Conservation (phyloP, 2,797 vertebrate species). For the Argyrosomus regius region DNA sequence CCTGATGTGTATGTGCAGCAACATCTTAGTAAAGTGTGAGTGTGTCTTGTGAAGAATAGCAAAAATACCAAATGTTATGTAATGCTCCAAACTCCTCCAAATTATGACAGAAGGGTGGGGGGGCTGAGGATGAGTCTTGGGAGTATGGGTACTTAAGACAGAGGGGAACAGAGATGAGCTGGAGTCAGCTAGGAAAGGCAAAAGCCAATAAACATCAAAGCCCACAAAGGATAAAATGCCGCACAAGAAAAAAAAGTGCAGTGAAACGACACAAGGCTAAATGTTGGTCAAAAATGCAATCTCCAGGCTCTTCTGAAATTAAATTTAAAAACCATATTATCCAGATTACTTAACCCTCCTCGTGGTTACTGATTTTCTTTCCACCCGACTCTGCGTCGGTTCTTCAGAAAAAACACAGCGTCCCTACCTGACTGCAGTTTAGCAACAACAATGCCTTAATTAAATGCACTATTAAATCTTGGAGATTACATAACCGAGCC, state of each 20-base stretch:
- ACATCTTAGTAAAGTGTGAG: slow-evolving; percentile 45
- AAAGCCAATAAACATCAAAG: slow-evolving; percentile 33
- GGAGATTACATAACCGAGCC: slow-evolving; percentile 68
- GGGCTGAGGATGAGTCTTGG: slow-evolving; percentile 21
- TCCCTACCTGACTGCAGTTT: slow-evolving; percentile 42
- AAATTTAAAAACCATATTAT: slow-evolving; percentile 25
- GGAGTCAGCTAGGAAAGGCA: slow-evolving; percentile 19
- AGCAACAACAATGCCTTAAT: slow-evolving; percentile 57
- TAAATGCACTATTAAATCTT: slow-evolving; percentile 65
- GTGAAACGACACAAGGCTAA: background rate
- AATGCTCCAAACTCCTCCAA: slow-evolving; percentile 58
- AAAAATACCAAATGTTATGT: slow-evolving; percentile 62
- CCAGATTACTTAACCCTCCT: slow-evolving; percentile 10
- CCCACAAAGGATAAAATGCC: slow-evolving; percentile 25
- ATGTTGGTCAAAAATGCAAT: slow-evolving; percentile 3
- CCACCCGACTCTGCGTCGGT: background rate
- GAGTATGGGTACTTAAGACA: slow-evolving; percentile 18
- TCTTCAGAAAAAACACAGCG: slow-evolving; percentile 30
- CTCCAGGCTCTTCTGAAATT: slow-evolving; percentile 3
- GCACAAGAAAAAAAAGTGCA: background rate
- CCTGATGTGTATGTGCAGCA: background rate
- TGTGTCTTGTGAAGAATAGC: slow-evolving; percentile 23
- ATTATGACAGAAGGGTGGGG: slow-evolving; percentile 25
- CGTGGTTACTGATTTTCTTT: slow-evolving; percentile 3
- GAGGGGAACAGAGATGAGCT: slow-evolving; percentile 11